phyloP scores from a whole-genome alignment of 2,888 invertebrate genomes.

The Synanthedon formicaeformis region DNA sequence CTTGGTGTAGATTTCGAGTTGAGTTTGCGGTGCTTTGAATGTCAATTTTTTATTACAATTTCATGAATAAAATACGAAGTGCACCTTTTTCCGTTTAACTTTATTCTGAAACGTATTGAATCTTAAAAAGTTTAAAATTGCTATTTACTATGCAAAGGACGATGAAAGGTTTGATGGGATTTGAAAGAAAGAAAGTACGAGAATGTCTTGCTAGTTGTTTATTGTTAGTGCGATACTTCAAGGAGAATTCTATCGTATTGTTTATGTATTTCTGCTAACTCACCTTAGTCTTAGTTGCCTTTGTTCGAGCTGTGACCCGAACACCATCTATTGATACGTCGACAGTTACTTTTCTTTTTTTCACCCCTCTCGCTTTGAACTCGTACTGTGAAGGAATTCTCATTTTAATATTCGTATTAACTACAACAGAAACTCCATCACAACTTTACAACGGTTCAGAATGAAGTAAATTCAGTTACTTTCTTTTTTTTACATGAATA shows the following conservation, averaged over 20 bases:
- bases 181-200: too few relatives aligned
- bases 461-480: background rate
- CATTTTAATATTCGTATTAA: background rate
- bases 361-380: constrained; percentile 97
- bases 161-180: too few relatives aligned
- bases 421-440: background rate
- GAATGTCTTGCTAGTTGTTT: too few relatives aligned
- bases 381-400: constrained; percentile 84
- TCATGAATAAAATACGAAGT: background rate
- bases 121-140: too few relatives aligned
- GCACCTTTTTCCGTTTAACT: background rate
- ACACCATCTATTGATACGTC: constrained; percentile 96
- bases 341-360: constrained; percentile 96
- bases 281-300: constrained; percentile 56
- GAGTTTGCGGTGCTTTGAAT: background rate
- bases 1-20: constrained; percentile 18
- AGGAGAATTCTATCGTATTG: too few relatives aligned
- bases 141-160: too few relatives aligned
- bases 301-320: constrained; percentile 86
- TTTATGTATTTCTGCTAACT: too few relatives aligned
- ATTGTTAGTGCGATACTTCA: too few relatives aligned
- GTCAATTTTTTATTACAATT: background rate
- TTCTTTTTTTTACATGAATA: too few relatives aligned
- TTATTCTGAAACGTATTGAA: too few relatives aligned
- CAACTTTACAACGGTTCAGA: background rate